Evolutionary conservation across 2,113 vertebrate species (phyloP), one percentile per base, ranked within the genome.

Genomic region (Aphyosemion australe): DNA sequence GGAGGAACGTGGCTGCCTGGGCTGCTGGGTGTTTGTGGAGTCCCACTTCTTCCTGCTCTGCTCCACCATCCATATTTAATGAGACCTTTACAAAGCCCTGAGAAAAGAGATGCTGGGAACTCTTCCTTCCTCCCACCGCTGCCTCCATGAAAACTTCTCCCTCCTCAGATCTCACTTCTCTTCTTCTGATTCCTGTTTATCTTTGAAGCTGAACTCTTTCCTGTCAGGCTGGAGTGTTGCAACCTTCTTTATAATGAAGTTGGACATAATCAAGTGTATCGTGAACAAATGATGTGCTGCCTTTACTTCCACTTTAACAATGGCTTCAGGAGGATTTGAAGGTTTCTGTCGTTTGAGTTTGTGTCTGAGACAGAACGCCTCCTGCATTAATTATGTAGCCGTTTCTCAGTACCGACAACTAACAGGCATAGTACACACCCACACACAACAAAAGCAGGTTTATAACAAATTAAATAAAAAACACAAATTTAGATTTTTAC

Each of bases 1-100:
- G 57, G 60, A 71, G 19, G 45, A 79, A 74, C 39, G 43, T 15
- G 62, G 55, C 65, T 72, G 62, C 65, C 65, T 19, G 43, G 12
- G 49, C 63, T 59, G 74, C 61, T n/a, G 55, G 71, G 69, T 80
- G 85, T 76, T 87, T 83, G 79, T 59, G 71, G 81, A 84, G 81
- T 84, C 83, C 84, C 87, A 84, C 84, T 87, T 84, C 82, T 66
- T 83, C 79, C 74, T 56, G 64, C 76, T 84, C 84, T 80, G 82
- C 84, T 87, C 82, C 74, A 87, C 15, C 79, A 90, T 91, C 32
- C 69, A 91, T 90, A 79, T 83, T 89, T 91, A 85, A 91, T 83
- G 72, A 87, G 54, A 62, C 80, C 71, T 71, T 84, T 42, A 85
- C 83, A 91, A 89, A 90, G 84, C 84, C 69, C 63, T 74, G 82